Percentiles rank a stretch among this genome's conserved stretches.
Evolutionary conservation across 1,140 invertebrate genomes (phyloP).

Genomic region (Caenorhabditis brenneri): DNA sequence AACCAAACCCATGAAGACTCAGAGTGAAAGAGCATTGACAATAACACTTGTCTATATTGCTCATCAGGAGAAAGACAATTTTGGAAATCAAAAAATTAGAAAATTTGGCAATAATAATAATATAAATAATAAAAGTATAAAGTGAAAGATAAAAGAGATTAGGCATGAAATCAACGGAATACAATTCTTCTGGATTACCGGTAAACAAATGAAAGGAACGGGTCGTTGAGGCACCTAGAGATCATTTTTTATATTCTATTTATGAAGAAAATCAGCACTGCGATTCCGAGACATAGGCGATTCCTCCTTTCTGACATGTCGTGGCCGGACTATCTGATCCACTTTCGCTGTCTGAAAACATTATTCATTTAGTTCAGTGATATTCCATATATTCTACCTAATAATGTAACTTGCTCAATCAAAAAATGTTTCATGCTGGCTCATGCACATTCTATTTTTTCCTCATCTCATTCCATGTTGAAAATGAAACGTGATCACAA

Average conservation of each 20-base stretch:
- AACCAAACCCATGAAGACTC: constrained; percentile 20
- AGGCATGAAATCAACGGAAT: constrained; percentile 13
- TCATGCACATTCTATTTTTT: neutral
- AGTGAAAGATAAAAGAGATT: neutral
- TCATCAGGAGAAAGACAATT: neutral
- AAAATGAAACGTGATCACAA: too few species aligned
- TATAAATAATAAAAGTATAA: neutral
- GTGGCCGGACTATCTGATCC: constrained; percentile 42
- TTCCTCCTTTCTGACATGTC: constrained; percentile 27
- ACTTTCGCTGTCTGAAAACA: constrained; percentile 32
- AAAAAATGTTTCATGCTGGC: neutral
- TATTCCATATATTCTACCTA: neutral
- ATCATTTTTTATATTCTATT: neutral
- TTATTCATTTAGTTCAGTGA: too few species aligned
- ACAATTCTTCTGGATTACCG: neutral
- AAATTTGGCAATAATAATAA: neutral
- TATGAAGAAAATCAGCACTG: constrained; percentile 5
- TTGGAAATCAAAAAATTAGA: neutral
- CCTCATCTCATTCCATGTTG: neutral
- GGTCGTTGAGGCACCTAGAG: constrained; percentile 28
- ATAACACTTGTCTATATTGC: constrained; percentile 22
- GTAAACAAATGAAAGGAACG: neutral
- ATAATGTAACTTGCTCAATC: neutral
- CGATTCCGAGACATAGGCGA: constrained; percentile 38
- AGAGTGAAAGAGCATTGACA: constrained; percentile 2